A percentile compares a stretch with the other conserved stretches of the same genome.
These are phyloP conservation scores for Trichoplusia ni DNA, from an alignment of 1,140 invertebrate species.

Conservation along the genomic window DNA sequence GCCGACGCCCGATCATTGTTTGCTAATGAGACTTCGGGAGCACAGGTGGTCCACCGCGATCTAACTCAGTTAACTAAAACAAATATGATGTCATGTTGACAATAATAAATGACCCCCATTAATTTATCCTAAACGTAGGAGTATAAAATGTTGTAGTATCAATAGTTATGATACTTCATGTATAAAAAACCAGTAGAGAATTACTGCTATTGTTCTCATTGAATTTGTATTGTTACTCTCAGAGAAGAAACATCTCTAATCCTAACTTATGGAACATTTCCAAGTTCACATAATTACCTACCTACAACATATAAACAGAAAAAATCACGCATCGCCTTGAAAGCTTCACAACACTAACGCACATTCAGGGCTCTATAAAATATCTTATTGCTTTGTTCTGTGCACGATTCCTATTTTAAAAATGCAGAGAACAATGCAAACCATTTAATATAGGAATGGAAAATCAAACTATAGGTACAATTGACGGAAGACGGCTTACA, in stretches of 20 bases:
- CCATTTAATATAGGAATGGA: slow-evolving; percentile 19
- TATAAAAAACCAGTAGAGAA: slow-evolving; percentile 8
- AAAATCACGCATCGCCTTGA: neutral
- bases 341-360: slow-evolving; percentile 15
- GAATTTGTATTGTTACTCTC: slow-evolving; percentile 4
- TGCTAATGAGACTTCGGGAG: slow-evolving; percentile 66
- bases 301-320: slow-evolving; percentile 18
- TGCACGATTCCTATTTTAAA: slow-evolving; percentile 2
- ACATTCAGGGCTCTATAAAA: slow-evolving; percentile 14
- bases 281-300: slow-evolving; percentile 28
- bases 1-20: slow-evolving; percentile 66
- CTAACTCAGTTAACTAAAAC: slow-evolving; percentile 47
- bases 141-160: slow-evolving; percentile 3
- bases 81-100: slow-evolving; percentile 64
- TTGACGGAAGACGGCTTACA: slow-evolving; percentile 37
- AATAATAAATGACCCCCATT: slow-evolving; percentile 31
- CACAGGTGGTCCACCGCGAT: slow-evolving; percentile 58
- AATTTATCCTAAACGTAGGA: slow-evolving; percentile 20
- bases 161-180: neutral
- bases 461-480: slow-evolving; percentile 31
- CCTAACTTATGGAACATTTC: slow-evolving; percentile 15
- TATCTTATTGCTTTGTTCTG: slow-evolving; percentile 4
- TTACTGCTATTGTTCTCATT: slow-evolving; percentile 20
- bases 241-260: neutral
- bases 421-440: slow-evolving; percentile 21